Conservation (phyloP, 2,888 invertebrate genomes). For the Lithophane socia region DNA sequence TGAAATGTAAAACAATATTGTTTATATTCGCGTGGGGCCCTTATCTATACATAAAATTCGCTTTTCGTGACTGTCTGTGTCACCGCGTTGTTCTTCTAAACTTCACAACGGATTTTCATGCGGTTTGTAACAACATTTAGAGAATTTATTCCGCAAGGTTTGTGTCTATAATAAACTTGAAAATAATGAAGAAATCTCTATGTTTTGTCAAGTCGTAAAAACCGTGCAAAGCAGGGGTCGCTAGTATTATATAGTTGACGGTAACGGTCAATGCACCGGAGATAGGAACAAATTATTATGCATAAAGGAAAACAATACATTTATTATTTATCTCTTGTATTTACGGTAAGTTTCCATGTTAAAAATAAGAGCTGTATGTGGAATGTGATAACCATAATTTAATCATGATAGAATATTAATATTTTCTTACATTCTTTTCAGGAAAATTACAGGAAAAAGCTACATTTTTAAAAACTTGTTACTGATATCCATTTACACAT, state of each 20-base stretch:
- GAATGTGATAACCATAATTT: conserved; percentile 2
- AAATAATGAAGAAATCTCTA: background rate
- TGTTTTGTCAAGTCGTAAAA: background rate
- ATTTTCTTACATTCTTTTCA: background rate
- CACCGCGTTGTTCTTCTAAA: too few species aligned
- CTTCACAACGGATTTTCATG: background rate
- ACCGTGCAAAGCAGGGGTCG: background rate
- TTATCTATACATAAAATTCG: conserved; percentile 17
- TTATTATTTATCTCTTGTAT: conserved; percentile 28
- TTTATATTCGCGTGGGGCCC: conserved; percentile 68
- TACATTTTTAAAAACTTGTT: background rate
- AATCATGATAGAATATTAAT: background rate
- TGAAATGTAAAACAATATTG: conserved; percentile 69
- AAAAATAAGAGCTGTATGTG: conserved; percentile 2
- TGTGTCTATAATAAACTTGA: background rate
- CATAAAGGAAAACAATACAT: conserved; percentile 41
- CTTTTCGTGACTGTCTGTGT: too few species aligned
- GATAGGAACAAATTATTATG: conserved; percentile 43
- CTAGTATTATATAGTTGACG: conserved; percentile 8
- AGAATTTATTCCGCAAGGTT: background rate
- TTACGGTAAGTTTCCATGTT: conserved; percentile 12
- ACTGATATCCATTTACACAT: background rate
- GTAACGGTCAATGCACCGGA: conserved; percentile 55
- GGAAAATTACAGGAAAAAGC: background rate
- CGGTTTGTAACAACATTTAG: background rate